Conservation (phyloP, 2,888 invertebrate species). For the Hypselothyrea guttata region DNA sequence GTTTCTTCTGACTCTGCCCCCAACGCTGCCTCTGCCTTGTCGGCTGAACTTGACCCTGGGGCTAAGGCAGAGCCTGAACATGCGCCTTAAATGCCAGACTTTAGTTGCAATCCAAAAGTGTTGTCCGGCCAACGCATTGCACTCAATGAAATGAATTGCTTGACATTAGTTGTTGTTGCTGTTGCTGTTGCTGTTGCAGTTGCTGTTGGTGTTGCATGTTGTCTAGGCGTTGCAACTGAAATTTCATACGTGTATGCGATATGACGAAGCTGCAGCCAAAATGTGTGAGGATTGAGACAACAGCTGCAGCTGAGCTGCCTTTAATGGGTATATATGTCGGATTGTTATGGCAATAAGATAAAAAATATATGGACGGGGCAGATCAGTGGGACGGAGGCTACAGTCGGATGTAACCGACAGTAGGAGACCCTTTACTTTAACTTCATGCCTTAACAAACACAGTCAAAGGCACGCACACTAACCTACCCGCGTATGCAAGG, state of each 20-base stretch:
- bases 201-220: constrained; percentile 28
- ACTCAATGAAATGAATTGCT: constrained; percentile 77
- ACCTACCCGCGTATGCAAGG: no score
- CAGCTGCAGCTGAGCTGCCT: constrained; percentile 71
- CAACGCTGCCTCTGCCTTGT: constrained; percentile 8
- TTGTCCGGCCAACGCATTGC: constrained; percentile 71
- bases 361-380: no score
- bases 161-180: constrained; percentile 66
- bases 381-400: no score
- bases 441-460: no score
- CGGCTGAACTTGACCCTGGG: constrained; percentile 73
- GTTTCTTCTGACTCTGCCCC: constrained; percentile 18
- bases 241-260: constrained; percentile 36
- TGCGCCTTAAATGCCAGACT: constrained; percentile 72
- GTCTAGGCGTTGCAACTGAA: constrained; percentile 42
- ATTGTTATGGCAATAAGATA: constrained; percentile 65
- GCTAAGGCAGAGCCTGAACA: constrained; percentile 72
- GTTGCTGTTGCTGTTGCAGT: constrained; percentile 17
- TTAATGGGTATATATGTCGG: constrained; percentile 74
- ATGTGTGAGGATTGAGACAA: constrained; percentile 72
- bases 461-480: no score
- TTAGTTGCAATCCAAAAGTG: constrained; percentile 22
- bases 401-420: no score
- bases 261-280: constrained; percentile 18
- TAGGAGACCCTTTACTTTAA: no score